A percentile compares a stretch with the other conserved stretches of the same genome.
Evolutionary conservation across 2,113 vertebrate genomes (phyloP).

Genomic region (Semicossyphus pulcher): DNA sequence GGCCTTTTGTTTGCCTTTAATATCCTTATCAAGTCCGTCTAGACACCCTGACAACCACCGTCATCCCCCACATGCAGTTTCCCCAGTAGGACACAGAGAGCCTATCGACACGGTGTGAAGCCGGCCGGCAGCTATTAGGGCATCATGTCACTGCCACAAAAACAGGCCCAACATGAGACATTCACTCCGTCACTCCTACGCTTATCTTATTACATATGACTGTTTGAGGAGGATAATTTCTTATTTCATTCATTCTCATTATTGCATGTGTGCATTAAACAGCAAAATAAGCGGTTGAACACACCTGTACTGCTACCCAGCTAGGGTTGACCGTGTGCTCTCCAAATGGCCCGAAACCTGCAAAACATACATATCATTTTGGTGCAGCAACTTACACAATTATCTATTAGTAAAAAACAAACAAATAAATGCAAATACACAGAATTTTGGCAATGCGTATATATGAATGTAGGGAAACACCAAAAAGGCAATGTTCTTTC

Average conservation of each 20-base stretch:
- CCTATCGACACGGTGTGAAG: not conserved
- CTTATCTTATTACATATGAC: not conserved
- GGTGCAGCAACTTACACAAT: not conserved
- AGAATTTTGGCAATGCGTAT: too few species aligned
- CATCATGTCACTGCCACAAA: not conserved
- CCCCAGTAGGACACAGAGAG: constrained; percentile 21
- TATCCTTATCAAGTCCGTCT: constrained; percentile 84
- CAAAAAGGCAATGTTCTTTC: too few species aligned
- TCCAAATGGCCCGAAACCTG: constrained; percentile 85
- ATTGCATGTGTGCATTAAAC: not conserved
- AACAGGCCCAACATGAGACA: not conserved
- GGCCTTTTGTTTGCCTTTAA: constrained; percentile 80
- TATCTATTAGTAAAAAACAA: not conserved
- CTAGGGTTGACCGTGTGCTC: constrained; percentile 84
- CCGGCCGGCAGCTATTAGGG: not conserved
- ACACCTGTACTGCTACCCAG: constrained; percentile 86
- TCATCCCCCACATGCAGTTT: constrained; percentile 56
- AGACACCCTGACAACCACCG: constrained; percentile 81
- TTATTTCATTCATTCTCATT: too few species aligned
- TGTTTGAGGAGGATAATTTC: not conserved
- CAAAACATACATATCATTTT: constrained; percentile 35
- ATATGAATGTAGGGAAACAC: too few species aligned
- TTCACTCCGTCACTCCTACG: not conserved
- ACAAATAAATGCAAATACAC: too few species aligned
- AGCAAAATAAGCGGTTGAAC: not conserved